Evolutionary conservation across 2,888 invertebrate genomes (phyloP).

Genomic region (Aplocera efformata): DNA sequence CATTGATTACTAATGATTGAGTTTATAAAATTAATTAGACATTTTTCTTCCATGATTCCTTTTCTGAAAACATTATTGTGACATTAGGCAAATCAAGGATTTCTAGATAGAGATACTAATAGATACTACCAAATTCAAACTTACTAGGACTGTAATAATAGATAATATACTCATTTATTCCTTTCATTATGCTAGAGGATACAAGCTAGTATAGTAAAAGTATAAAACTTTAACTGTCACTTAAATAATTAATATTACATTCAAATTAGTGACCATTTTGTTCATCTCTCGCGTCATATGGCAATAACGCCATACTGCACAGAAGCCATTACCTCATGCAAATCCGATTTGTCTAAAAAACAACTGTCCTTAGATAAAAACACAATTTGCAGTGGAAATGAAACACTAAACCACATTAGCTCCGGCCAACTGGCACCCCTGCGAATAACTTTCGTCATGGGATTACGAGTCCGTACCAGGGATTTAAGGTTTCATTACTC

Average conservation of each 20-base stretch:
- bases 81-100: no score
- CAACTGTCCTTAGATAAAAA: slow-evolving; percentile 63
- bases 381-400: slow-evolving; percentile 72
- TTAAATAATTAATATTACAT: neutral
- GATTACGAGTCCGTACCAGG: slow-evolving; percentile 78
- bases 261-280: slow-evolving; percentile 1
- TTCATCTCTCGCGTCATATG: slow-evolving; percentile 12
- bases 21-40: no score
- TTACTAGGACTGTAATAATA: no score
- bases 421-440: slow-evolving; percentile 75
- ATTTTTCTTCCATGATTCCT: no score
- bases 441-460: slow-evolving; percentile 65
- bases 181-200: no score
- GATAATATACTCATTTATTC: no score
- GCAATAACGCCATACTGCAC: slow-evolving; percentile 15
- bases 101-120: no score
- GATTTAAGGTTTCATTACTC: slow-evolving; percentile 81
- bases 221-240: no score
- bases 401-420: slow-evolving; percentile 78
- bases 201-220: no score
- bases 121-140: no score
- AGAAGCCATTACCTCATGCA: slow-evolving; percentile 27
- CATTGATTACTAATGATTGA: no score
- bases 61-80: no score
- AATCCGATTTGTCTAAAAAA: slow-evolving; percentile 58